These are phyloP conservation scores for Coenonympha glycerion DNA, from an alignment of 2,888 invertebrate genomes.

Conservation along the genomic window DNA sequence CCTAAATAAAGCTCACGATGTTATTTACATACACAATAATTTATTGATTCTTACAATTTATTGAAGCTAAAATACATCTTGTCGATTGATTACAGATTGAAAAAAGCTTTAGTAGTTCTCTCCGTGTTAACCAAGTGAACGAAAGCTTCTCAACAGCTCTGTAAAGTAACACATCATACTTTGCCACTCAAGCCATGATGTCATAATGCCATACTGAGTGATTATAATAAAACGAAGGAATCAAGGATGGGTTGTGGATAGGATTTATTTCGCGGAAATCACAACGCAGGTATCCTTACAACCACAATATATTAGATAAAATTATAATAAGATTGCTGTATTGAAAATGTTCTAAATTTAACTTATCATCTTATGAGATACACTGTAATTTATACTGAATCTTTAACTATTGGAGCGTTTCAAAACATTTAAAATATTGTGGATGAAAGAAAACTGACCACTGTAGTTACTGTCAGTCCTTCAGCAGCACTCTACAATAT, in stretches of 20 bases:
- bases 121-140: slow-evolving; percentile 65
- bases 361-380: slow-evolving; percentile 75
- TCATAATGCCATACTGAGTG: slow-evolving; percentile 28
- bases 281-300: slow-evolving; percentile 79
- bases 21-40: slow-evolving; percentile 77
- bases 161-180: slow-evolving; percentile 57
- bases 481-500: slow-evolving; percentile 69
- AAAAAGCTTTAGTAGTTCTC: slow-evolving; percentile 70
- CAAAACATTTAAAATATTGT: slow-evolving; percentile 64
- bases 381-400: slow-evolving; percentile 74
- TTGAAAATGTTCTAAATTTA: slow-evolving; percentile 77
- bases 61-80: slow-evolving; percentile 75
- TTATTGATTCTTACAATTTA: slow-evolving; percentile 77
- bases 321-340: slow-evolving; percentile 78
- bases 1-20: slow-evolving; percentile 71
- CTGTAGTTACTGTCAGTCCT: slow-evolving; percentile 62
- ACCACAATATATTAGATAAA: slow-evolving; percentile 83
- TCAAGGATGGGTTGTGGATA: slow-evolving; percentile 54
- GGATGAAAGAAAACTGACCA: slow-evolving; percentile 76
- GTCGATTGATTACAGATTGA: slow-evolving; percentile 72
- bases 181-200: slow-evolving; percentile 54
- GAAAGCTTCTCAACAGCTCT: slow-evolving; percentile 62
- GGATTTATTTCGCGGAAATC: slow-evolving; percentile 65
- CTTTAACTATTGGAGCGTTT: slow-evolving; percentile 69
- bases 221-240: slow-evolving; percentile 43